Evolutionary conservation across 2,888 invertebrate genomes (phyloP).

Genomic region (Rotaria socialis): DNA sequence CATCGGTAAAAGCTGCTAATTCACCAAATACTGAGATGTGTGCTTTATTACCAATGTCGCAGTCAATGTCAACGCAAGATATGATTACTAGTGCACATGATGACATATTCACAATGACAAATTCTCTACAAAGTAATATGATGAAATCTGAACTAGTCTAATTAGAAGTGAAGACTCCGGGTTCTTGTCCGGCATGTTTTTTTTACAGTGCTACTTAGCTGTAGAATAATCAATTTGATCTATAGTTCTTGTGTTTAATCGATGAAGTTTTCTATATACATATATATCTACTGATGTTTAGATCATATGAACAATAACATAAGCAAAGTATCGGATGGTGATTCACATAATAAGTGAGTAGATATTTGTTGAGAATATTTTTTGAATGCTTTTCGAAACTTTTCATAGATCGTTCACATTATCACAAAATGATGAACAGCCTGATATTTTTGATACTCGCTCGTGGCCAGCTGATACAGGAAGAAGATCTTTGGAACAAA

Average conservation of each 20-base stretch:
- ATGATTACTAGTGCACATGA: neutral
- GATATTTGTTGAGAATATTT: neutral
- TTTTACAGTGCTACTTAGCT: too few relatives aligned
- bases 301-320: neutral
- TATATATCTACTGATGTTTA: neutral
- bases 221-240: too few relatives aligned
- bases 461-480: neutral
- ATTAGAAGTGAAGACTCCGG: too few relatives aligned
- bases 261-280: too few relatives aligned
- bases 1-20: neutral
- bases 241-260: too few relatives aligned
- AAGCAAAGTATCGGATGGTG: neutral
- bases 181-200: too few relatives aligned
- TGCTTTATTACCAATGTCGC: constrained; percentile 24
- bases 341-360: neutral
- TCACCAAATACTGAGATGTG: neutral
- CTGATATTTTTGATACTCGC: neutral
- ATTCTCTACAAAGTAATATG: neutral
- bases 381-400: neutral
- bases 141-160: too few relatives aligned
- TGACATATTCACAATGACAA: neutral
- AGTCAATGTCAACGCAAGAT: neutral
- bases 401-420: neutral
- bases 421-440: neutral
- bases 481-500: neutral